Percentiles rank a stretch among this genome's conserved stretches.
phyloP scores from a whole-genome alignment of 2,113 vertebrate genomes.

The Aphyosemion australe region DNA sequence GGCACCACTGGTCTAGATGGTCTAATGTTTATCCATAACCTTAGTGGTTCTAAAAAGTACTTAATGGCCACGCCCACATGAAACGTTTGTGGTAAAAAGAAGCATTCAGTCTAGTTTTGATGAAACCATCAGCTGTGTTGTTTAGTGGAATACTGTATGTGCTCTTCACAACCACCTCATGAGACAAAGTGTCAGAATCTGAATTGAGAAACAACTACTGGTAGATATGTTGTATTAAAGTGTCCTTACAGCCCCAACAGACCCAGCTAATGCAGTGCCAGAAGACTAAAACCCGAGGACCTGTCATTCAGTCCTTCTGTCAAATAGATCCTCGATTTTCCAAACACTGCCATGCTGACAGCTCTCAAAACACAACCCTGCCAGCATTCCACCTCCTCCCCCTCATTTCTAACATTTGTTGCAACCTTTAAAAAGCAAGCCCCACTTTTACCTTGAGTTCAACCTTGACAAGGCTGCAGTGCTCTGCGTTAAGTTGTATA shows the following conservation, averaged over 20 bases:
- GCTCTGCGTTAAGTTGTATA: constrained; percentile 25
- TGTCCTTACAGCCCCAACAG: neutral
- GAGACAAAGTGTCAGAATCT: neutral
- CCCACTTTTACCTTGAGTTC: constrained; percentile 39
- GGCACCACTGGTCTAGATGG: too few relatives aligned
- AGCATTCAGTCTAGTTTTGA: neutral
- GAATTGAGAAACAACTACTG: constrained; percentile 5
- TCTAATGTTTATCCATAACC: neutral
- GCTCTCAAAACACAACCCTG: constrained; percentile 28
- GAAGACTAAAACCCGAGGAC: constrained; percentile 17
- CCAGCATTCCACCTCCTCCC: constrained; percentile 10
- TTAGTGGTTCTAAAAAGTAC: neutral
- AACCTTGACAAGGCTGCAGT: constrained; percentile 44
- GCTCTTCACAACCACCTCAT: neutral
- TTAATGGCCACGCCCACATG: neutral
- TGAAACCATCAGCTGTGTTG: neutral
- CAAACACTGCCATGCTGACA: constrained; percentile 35
- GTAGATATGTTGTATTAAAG: neutral
- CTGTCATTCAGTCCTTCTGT: constrained; percentile 13
- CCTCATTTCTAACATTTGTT: constrained; percentile 29
- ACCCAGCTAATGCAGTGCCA: neutral
- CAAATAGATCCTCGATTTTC: constrained; percentile 18
- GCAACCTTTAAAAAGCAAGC: constrained; percentile 32
- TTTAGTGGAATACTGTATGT: neutral
- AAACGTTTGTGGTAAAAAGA: neutral